Evolutionary conservation across 1,140 invertebrate genomes (phyloP).

Genomic region (Parasteatoda tepidariorum): DNA sequence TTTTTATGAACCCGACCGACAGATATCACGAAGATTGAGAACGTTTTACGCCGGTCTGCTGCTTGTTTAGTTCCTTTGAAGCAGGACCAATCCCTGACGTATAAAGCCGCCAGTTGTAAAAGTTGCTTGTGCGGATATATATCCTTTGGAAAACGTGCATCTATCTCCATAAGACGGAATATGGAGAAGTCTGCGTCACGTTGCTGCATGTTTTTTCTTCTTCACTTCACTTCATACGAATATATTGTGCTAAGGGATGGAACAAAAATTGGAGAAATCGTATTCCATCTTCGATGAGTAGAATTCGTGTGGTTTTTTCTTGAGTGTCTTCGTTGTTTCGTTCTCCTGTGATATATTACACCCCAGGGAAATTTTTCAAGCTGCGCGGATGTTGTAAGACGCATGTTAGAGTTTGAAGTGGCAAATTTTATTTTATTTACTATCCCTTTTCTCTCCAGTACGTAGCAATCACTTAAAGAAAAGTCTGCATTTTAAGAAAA

Average conservation of each 20-base stretch:
- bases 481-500: too few species aligned
- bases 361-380: slow-evolving; percentile 22
- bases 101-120: slow-evolving; percentile 2
- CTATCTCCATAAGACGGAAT: slow-evolving; percentile 1
- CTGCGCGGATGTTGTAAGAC: too few species aligned
- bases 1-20: slow-evolving; percentile 3
- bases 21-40: slow-evolving; percentile 3
- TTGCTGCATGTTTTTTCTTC: background rate
- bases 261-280: slow-evolving; percentile 7
- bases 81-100: background rate
- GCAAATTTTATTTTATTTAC: too few species aligned
- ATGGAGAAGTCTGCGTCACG: background rate
- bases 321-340: slow-evolving; percentile 7
- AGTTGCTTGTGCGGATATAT: background rate
- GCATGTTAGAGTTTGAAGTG: too few species aligned
- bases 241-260: background rate
- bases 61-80: background rate
- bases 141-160: background rate
- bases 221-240: background rate
- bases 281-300: slow-evolving; percentile 8
- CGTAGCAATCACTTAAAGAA: slow-evolving; percentile 1
- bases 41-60: slow-evolving; percentile 14
- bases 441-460: background rate
- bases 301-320: slow-evolving; percentile 6
- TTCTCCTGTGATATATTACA: slow-evolving; percentile 21